Base-by-base conservation (phyloP, 2,888 invertebrate genomes). In the Drosophila diplacantha region DNA sequence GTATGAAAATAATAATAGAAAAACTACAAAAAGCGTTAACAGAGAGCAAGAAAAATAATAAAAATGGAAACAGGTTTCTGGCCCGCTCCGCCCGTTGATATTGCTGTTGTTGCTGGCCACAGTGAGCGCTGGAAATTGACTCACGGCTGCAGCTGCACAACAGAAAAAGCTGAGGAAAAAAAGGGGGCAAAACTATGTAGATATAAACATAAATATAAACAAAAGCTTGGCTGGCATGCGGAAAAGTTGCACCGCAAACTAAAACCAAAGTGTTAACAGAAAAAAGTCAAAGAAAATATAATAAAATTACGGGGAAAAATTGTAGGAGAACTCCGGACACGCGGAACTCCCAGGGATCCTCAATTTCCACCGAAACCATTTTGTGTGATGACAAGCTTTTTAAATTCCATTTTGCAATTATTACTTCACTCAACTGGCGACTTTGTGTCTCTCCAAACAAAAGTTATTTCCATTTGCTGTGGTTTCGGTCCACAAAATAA, bases 51-150 rank as follows among this genome's bases (percentile, higher is more conserved):
- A 57, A 46, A 53, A 62, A 61, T 44, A 43, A 22, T 22, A 22
- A 59, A 41, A 56, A 22, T 14, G 26, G 51, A 41, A 54, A 51
- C 60, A 50, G 60, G 60, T 61, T 61, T 60, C 49, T 59, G 59
- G 29, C 16, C 41, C 59, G 60, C 59, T 58, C 47, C 20, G 59
- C 57, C 47, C 53, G 20, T 34, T 35, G n/a, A 6, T 24, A 9
- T 41, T 41, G n/a, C 9, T n/a, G 22, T n/a, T 24, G 39, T 14
- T 39, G 14, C 14, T 31, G 12, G 34, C 43, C 43, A 58, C 58
- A 58, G 58, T 55, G 58, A 38, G 44, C 58, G 20, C 58, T 43
- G 55, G 41, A 53, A 58, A 54, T 58, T 58, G 43, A 58, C 57
- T 49, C 29, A 55, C 54, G 9, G 35, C 20, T 55, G 54, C 54